phyloP scores from a whole-genome alignment of 2,113 vertebrate species.

The Ptychochromis oligacanthus region DNA sequence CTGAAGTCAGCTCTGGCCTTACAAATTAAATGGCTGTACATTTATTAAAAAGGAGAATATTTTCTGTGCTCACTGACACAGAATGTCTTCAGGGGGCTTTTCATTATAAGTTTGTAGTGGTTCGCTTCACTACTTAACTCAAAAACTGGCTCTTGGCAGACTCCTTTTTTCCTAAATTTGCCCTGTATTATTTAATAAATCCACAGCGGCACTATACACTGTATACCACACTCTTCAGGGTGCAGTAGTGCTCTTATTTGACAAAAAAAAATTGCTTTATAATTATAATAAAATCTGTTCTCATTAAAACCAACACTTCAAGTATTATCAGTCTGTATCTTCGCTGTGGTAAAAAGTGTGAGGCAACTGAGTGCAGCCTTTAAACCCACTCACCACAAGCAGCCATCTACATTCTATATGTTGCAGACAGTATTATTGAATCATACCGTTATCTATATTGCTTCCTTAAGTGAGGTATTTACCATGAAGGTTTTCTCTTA shows the following conservation, averaged over 20 bases:
- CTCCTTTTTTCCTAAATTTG: not conserved
- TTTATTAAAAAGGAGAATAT: constrained; percentile 24
- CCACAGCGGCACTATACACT: not conserved
- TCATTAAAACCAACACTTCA: not conserved
- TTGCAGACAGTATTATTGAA: not conserved
- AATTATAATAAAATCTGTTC: not conserved
- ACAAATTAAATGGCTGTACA: constrained; percentile 13
- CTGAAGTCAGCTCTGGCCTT: constrained; percentile 61
- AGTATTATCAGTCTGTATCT: not conserved
- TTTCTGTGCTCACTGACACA: not conserved
- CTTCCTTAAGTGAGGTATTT: not conserved
- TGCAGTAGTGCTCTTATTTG: not conserved
- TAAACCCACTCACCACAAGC: not conserved
- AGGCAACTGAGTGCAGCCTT: not conserved
- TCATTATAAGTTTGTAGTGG: not conserved
- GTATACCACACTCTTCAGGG: not conserved
- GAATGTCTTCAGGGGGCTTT: not conserved
- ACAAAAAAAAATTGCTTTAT: not conserved
- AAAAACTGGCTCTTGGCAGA: not conserved
- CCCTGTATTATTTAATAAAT: not conserved
- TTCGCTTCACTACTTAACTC: not conserved
- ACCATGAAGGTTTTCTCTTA: not conserved
- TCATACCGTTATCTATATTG: not conserved
- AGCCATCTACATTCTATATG: not conserved
- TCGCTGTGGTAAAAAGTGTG: not conserved